Conservation (phyloP, 1,140 invertebrate genomes). For the Ephestia elutella region DNA sequence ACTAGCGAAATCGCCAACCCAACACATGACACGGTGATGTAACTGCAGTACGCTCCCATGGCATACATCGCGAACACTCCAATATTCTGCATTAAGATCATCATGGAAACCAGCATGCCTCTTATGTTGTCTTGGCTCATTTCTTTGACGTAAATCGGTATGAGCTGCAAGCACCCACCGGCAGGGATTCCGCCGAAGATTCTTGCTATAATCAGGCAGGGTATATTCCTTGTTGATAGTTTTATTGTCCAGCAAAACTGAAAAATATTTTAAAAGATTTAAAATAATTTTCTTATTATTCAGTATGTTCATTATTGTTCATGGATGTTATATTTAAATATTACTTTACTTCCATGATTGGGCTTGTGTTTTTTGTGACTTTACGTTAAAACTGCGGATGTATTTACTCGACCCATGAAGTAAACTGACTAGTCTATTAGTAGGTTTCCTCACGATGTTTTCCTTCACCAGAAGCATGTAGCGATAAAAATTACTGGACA, state of each 20-base stretch:
- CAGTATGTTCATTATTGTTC: too few species aligned
- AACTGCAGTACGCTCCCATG: slow-evolving; percentile 74
- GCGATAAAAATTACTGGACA: too few species aligned
- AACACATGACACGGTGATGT: slow-evolving; percentile 41
- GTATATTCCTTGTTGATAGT: slow-evolving; percentile 42
- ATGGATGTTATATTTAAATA: too few species aligned
- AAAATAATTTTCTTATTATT: not conserved
- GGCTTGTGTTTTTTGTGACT: too few species aligned
- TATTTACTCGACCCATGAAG: too few species aligned
- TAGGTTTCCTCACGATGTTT: too few species aligned
- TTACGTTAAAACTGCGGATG: too few species aligned
- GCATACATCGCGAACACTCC: slow-evolving; percentile 76
- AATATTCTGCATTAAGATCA: slow-evolving; percentile 72
- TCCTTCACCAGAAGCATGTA: too few species aligned
- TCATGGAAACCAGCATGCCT: slow-evolving; percentile 74
- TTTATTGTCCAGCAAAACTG: slow-evolving; percentile 58
- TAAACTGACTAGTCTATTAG: too few species aligned
- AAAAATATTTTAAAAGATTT: slow-evolving; percentile 3
- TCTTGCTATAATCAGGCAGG: slow-evolving; percentile 44
- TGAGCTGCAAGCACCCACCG: slow-evolving; percentile 67
- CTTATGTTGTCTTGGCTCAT: slow-evolving; percentile 74
- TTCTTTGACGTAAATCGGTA: slow-evolving; percentile 77
- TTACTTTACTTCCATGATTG: too few species aligned
- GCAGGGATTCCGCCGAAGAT: slow-evolving; percentile 66
- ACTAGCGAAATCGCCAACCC: slow-evolving; percentile 25